These are phyloP conservation scores for Aspidiotus rigidus DNA, from an alignment of 2,888 invertebrate genomes.

Conservation along the genomic window DNA sequence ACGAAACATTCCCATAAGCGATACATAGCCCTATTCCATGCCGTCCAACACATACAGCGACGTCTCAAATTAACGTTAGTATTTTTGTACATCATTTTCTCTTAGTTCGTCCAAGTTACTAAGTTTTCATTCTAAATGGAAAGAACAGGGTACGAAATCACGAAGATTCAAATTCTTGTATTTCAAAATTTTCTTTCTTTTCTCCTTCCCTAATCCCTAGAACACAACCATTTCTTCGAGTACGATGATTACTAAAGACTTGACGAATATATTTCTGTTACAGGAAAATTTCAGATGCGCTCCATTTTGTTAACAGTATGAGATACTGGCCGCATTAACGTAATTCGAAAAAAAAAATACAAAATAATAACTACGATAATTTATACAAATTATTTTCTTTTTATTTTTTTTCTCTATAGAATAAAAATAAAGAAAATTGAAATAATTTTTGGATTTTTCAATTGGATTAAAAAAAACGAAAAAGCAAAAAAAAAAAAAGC, in stretches of 20 bases:
- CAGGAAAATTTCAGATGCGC: constrained; percentile 29
- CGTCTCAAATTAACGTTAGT: constrained; percentile 34
- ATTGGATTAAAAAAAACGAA: too few species aligned
- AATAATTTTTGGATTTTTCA: too few species aligned
- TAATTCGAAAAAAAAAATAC: constrained; percentile 6
- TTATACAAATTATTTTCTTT: too few species aligned
- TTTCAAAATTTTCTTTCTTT: neutral
- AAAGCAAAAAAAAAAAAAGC: too few species aligned
- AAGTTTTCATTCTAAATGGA: too few species aligned
- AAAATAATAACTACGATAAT: neutral
- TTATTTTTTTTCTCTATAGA: too few species aligned
- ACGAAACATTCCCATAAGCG: constrained; percentile 35
- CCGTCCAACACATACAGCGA: constrained; percentile 32
- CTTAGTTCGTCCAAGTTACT: too few species aligned
- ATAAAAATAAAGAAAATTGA: too few species aligned
- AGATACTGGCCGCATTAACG: constrained; percentile 29
- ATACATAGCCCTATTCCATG: constrained; percentile 30
- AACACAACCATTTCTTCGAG: neutral
- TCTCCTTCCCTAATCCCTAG: neutral
- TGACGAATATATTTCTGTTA: constrained; percentile 6
- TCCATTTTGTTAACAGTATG: constrained; percentile 30
- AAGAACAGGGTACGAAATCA: too few species aligned
- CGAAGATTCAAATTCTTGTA: too few species aligned
- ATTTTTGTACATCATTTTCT: neutral
- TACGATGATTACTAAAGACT: neutral